Evolutionary conservation across 2,113 vertebrate species (phyloP), one percentile per base, ranked within the genome.

Genomic region (Alouatta palliata): DNA sequence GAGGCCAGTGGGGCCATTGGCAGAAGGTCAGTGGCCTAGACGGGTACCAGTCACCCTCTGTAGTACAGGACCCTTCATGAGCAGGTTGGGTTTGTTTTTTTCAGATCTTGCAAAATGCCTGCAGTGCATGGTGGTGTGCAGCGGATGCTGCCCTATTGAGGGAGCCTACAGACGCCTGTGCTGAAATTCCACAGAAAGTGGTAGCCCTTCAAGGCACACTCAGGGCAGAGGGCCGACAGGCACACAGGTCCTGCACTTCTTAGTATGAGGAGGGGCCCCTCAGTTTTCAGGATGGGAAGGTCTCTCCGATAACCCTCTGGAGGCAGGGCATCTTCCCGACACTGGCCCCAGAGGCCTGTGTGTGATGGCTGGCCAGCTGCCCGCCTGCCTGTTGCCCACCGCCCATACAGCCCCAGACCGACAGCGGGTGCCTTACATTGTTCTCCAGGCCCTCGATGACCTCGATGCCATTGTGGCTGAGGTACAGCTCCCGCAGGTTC

Each of bases 381-480:
- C 16, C 0, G 49, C 16, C 20, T 11, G 2, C 40, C 79, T 1
- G 12, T 7, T 0, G 14, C 87, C 45, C 52, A 0, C 64, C 0
- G 20, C 61, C 85, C 75, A 2, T 20, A 2, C 70, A 27, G 9
- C 52, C 79, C 75, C 14, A 49, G 45, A 66, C 0, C 0, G 89
- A 43, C 0, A 2, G 32, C 6, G 0, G 68, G 43, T 3, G n/a
- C 37, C 99, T 99, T 98, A 99, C 99, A 8, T 99, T 99, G 98
- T 99, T 99, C 97, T 99, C 99, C 98, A 99, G 98, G 91, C 99
- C 99, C 96, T 99, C 99, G 45, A 99, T 99, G 98, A 99, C 99
- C 98, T 99, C 99, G 2, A 99, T 99, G 97, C 99, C 99, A 0
- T 99, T 99, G 98, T 99, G 99, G 98, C 99, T 99, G 97, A 99